Percentiles rank a stretch among this genome's conserved stretches.
Evolutionary conservation across 2,797 vertebrate genomes (phyloP).

Genomic region (Menidia menidia): DNA sequence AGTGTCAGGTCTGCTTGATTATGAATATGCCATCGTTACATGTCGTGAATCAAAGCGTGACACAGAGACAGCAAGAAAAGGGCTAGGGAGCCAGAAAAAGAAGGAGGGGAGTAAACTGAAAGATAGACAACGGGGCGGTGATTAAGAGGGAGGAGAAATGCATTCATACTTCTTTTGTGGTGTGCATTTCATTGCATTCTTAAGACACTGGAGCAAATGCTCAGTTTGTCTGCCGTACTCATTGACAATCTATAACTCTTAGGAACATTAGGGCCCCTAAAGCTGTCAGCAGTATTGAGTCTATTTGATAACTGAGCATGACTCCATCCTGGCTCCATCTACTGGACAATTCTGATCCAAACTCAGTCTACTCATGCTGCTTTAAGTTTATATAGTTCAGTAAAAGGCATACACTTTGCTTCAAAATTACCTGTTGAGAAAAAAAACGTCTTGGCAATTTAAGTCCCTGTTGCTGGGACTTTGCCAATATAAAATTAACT

Average conservation of each 20-base stretch:
- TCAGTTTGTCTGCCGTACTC: constrained; percentile 71
- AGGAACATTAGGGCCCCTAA: constrained; percentile 67
- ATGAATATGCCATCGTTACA: constrained; percentile 77
- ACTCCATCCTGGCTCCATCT: constrained; percentile 46
- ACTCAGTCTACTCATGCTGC: background rate
- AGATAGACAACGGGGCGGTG: constrained; percentile 39
- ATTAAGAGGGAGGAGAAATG: constrained; percentile 59
- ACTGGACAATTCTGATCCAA: constrained; percentile 35
- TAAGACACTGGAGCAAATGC: constrained; percentile 56
- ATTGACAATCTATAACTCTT: constrained; percentile 70
- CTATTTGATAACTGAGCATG: constrained; percentile 42
- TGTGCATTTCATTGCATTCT: constrained; percentile 67
- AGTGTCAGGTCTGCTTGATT: constrained; percentile 81
- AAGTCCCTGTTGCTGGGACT: background rate
- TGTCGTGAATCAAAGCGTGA: constrained; percentile 70
- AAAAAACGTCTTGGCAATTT: background rate
- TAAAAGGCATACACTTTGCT: background rate
- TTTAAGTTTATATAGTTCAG: constrained; percentile 14
- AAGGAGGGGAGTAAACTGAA: constrained; percentile 32
- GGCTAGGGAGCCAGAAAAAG: constrained; percentile 24
- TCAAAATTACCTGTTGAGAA: background rate
- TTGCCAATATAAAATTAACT: background rate
- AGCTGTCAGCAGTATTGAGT: constrained; percentile 62
- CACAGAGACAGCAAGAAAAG: constrained; percentile 30
- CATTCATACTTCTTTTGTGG: constrained; percentile 74